A percentile compares a stretch with the other conserved stretches of the same genome.
Evolutionary conservation across 1,140 invertebrate genomes (phyloP).

Genomic region (Chlorops oryzae): DNA sequence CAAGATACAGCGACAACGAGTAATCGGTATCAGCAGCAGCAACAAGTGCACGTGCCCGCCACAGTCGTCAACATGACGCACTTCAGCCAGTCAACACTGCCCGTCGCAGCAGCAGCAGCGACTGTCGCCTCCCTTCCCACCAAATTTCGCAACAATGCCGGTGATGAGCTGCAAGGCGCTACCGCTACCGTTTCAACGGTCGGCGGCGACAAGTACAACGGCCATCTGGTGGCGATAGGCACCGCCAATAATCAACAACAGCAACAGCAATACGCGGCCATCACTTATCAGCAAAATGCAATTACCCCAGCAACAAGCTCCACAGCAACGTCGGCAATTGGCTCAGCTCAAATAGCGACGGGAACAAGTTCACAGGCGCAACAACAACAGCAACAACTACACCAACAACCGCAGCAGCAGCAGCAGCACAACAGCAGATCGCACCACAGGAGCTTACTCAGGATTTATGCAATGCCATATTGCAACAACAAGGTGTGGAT

Average conservation of each 20-base stretch:
- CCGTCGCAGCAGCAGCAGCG: conserved; percentile 15
- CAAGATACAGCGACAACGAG: conserved; percentile 8
- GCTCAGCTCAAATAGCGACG: conserved; percentile 19
- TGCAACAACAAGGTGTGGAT: conserved; percentile 41
- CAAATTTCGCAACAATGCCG: conserved; percentile 20
- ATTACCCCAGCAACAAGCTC: conserved; percentile 19
- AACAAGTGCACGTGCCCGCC: neutral
- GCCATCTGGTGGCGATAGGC: conserved; percentile 31
- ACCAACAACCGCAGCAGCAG: conserved; percentile 21
- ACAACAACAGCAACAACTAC: conserved; percentile 23
- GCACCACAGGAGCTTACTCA: conserved; percentile 43
- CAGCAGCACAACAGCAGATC: conserved; percentile 32
- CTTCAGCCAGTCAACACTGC: conserved; percentile 30
- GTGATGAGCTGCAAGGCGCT: conserved; percentile 13
- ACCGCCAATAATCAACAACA: conserved; percentile 6
- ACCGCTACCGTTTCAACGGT: no score
- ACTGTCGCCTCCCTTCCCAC: conserved; percentile 17
- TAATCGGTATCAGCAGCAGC: neutral
- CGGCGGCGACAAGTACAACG: conserved; percentile 41
- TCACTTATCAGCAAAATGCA: conserved; percentile 22
- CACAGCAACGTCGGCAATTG: conserved; percentile 17
- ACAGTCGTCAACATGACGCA: conserved; percentile 29
- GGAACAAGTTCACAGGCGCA: conserved; percentile 20
- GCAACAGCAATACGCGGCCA: conserved; percentile 21
- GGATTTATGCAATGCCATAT: conserved; percentile 45